A percentile compares a stretch with the other conserved stretches of the same genome.
phyloP scores from a whole-genome alignment of 2,797 vertebrate species.

The Poeciliopsis turneri region DNA sequence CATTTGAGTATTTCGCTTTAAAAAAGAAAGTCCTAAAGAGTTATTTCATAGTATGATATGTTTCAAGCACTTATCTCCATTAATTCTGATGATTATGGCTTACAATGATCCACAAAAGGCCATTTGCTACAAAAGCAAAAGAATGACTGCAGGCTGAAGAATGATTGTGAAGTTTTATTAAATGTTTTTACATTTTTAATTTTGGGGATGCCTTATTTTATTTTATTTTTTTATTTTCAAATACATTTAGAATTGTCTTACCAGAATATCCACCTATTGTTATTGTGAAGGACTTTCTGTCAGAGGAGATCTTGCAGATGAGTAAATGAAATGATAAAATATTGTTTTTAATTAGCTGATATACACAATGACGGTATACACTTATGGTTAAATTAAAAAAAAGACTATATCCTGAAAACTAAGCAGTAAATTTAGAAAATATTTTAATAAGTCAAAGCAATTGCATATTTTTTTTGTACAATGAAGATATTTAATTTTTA shows the following conservation, averaged over 20 bases:
- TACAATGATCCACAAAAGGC: neutral
- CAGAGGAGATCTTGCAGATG: neutral
- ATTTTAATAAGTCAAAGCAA: neutral
- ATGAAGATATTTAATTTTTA: neutral
- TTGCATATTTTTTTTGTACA: neutral
- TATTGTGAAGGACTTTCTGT: neutral
- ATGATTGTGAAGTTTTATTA: neutral
- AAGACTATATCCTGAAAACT: neutral
- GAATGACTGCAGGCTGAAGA: neutral
- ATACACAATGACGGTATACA: neutral
- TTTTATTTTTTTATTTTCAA: neutral
- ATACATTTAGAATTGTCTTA: neutral
- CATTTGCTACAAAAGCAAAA: neutral
- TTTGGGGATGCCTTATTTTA: neutral
- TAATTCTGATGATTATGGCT: neutral
- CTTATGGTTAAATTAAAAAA: neutral
- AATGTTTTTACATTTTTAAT: neutral
- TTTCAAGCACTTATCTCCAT: neutral
- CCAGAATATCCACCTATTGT: neutral
- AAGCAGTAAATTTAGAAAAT: neutral
- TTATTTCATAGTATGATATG: too few relatives aligned
- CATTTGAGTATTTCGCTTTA: neutral
- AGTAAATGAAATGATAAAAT: neutral
- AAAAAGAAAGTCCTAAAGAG: neutral
- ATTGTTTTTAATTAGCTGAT: neutral